A percentile compares a stretch with the other conserved stretches of the same genome.
Evolutionary conservation across 2,888 invertebrate genomes (phyloP).

Genomic region (Sarcophaga subvicina): DNA sequence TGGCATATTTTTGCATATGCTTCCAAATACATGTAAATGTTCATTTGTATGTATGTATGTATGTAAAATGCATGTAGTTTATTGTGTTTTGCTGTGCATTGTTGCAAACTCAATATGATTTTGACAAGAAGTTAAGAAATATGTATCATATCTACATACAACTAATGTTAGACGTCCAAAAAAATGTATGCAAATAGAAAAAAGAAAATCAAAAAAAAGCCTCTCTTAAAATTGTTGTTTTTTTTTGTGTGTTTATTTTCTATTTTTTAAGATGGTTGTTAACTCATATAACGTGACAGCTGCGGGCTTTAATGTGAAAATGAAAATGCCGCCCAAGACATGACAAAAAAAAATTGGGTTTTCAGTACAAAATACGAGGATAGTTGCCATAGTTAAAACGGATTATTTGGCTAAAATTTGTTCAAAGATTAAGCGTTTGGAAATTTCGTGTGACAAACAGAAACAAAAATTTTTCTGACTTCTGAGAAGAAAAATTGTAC

Average conservation of each 20-base stretch:
- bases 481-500: too few species aligned
- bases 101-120: conserved; percentile 53
- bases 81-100: conserved; percentile 47
- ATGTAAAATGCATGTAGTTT: conserved; percentile 10
- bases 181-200: conserved; percentile 10
- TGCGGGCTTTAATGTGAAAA: conserved; percentile 77
- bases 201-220: conserved; percentile 14
- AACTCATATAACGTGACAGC: conserved; percentile 77
- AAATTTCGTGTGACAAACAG: too few species aligned
- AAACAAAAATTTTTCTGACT: too few species aligned
- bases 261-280: conserved; percentile 62
- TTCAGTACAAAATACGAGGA: conserved; percentile 37
- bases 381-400: neutral
- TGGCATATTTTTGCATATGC: conserved; percentile 39
- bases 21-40: neutral
- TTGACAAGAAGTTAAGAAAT: conserved; percentile 66
- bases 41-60: neutral
- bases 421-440: too few species aligned
- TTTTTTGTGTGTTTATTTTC: conserved; percentile 23
- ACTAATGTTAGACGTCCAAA: conserved; percentile 41
- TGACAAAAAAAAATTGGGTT: conserved; percentile 15
- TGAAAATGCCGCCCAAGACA: conserved; percentile 73
- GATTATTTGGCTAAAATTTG: too few species aligned
- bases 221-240: conserved; percentile 44
- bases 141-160: conserved; percentile 31